phyloP scores from a whole-genome alignment of 2,797 vertebrate species.

The Australoheros facetus region DNA sequence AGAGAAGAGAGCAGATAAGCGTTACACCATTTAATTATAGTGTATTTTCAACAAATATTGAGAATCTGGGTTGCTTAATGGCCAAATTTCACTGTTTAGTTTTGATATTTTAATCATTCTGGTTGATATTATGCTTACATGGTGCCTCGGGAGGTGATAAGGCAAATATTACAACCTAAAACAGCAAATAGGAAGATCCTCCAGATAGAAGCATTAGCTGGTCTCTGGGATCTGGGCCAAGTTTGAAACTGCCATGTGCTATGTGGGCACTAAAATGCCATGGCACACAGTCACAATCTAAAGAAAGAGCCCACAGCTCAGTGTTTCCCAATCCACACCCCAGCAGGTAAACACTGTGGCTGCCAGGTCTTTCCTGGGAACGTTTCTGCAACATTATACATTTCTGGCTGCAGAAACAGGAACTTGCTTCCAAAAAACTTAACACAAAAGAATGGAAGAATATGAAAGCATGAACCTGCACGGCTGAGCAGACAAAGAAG shows the following conservation, averaged over 20 bases:
- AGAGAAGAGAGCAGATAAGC: neutral
- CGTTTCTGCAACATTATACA: neutral
- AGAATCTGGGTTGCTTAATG: neutral
- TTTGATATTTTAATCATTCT: neutral
- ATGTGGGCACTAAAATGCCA: neutral
- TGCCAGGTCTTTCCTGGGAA: neutral
- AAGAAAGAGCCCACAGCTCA: neutral
- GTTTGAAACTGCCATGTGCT: neutral
- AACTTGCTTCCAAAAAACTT: neutral
- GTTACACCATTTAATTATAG: neutral
- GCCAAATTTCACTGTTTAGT: neutral
- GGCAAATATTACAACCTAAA: neutral
- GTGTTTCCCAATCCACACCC: neutral
- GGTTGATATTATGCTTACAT: neutral
- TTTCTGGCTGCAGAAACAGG: neutral
- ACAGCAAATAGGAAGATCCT: neutral
- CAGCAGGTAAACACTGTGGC: neutral
- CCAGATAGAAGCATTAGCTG: neutral
- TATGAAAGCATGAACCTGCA: constrained; percentile 1
- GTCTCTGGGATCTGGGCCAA: neutral
- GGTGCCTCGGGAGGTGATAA: neutral
- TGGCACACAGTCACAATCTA: neutral
- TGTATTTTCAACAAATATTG: neutral
- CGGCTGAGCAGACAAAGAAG: neutral
- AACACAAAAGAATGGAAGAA: constrained; percentile 9